These are phyloP conservation scores for Microcebus griseorufus DNA, from an alignment of 2,113 vertebrate species.

Conservation along the genomic window DNA sequence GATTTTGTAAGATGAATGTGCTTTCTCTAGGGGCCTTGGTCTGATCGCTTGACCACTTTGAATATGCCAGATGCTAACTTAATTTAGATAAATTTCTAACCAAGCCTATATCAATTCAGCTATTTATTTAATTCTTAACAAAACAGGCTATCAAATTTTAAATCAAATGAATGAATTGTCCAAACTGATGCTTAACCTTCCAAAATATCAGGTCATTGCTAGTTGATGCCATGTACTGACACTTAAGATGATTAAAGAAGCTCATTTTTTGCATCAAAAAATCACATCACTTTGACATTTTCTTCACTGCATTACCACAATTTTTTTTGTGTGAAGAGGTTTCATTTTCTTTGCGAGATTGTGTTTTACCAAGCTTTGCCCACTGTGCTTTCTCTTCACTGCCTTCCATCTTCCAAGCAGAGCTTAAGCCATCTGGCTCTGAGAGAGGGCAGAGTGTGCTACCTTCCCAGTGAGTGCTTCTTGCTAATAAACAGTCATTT, in stretches of 20 bases:
- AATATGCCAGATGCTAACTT: neutral
- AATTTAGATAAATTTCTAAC: neutral
- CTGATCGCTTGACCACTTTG: neutral
- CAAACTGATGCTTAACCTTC: neutral
- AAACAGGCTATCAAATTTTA: neutral
- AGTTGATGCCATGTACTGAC: too few species aligned
- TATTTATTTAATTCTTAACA: neutral
- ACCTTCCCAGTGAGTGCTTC: neutral
- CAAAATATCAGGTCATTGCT: neutral
- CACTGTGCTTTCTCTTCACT: neutral
- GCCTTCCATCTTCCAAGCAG: neutral
- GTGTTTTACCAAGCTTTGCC: neutral
- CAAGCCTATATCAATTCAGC: neutral
- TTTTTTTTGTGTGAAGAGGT: neutral
- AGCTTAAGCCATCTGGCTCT: constrained; percentile 31
- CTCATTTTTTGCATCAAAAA: neutral
- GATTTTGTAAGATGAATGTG: neutral
- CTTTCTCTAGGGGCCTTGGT: neutral
- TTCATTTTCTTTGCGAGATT: neutral
- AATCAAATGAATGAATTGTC: neutral
- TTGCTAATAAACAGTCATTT: constrained; percentile 50
- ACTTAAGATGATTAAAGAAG: neutral
- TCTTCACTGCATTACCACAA: neutral
- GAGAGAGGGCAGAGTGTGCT: neutral
- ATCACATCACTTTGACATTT: neutral